Evolutionary conservation across 2,797 vertebrate genomes (phyloP).

Genomic region (Cuculus canorus): DNA sequence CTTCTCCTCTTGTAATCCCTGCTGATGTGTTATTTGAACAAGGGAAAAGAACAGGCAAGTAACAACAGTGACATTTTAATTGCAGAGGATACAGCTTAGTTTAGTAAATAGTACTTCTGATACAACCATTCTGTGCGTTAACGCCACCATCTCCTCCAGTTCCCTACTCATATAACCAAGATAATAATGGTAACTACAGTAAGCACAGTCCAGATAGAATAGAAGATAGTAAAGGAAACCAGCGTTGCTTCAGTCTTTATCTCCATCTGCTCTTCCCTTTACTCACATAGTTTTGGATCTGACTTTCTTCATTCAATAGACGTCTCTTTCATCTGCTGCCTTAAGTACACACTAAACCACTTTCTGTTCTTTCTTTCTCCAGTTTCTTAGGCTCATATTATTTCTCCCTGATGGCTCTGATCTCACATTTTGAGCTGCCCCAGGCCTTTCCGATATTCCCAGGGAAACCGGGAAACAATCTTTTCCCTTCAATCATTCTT

Average conservation of each 20-base stretch:
- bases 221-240: neutral
- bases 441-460: neutral
- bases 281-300: neutral
- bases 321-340: conserved; percentile 6
- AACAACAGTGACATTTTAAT: neutral
- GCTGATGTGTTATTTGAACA: neutral
- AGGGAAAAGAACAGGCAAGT: neutral
- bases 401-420: neutral
- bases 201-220: neutral
- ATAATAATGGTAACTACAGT: neutral
- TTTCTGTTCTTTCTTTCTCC: conserved; percentile 24
- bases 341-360: neutral
- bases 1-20: neutral
- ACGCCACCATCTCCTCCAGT: neutral
- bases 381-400: neutral
- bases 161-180: neutral
- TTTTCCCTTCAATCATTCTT: neutral
- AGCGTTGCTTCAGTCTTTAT: neutral
- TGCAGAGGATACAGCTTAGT: neutral
- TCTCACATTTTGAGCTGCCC: conserved; percentile 7
- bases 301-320: conserved; percentile 5
- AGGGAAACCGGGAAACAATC: neutral
- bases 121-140: neutral
- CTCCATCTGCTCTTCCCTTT: neutral
- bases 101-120: neutral